phyloP scores from a whole-genome alignment of 2,888 invertebrate species.

The Archaeoteleia sp. region DNA sequence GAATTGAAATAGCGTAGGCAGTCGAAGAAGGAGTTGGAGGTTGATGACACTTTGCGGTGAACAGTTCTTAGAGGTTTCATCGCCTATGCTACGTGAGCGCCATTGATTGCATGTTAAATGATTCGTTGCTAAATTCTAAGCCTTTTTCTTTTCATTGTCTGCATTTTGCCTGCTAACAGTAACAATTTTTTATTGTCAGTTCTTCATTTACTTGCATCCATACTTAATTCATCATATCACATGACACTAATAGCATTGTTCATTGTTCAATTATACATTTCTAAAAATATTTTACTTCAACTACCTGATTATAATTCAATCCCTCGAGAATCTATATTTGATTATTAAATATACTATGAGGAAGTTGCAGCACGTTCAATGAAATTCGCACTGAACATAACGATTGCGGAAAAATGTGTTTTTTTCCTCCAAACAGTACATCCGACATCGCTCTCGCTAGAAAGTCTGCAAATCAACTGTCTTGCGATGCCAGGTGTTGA shows the following conservation, averaged over 20 bases:
- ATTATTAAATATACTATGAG: too few relatives aligned
- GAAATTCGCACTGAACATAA: neutral
- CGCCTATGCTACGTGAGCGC: constrained; percentile 41
- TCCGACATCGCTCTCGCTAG: constrained; percentile 44
- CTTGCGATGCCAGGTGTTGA: constrained; percentile 48
- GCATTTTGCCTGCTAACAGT: constrained; percentile 27
- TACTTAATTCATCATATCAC: constrained; percentile 6
- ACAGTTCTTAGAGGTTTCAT: constrained; percentile 39
- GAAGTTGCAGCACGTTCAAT: too few relatives aligned
- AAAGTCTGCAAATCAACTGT: constrained; percentile 48
- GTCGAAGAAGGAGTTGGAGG: constrained; percentile 38
- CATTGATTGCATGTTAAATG: constrained; percentile 39
- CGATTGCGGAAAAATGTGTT: constrained; percentile 9
- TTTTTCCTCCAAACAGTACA: constrained; percentile 12
- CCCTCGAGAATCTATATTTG: neutral
- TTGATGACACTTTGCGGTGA: constrained; percentile 53
- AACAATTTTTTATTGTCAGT: constrained; percentile 35
- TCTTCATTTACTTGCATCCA: constrained; percentile 15
- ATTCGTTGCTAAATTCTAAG: constrained; percentile 40
- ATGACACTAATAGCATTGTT: constrained; percentile 14
- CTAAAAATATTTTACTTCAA: constrained; percentile 3
- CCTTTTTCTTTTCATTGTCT: constrained; percentile 26
- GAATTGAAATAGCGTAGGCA: constrained; percentile 37
- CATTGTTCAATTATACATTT: constrained; percentile 10
- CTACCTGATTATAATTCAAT: neutral